phyloP scores from a whole-genome alignment of 2,888 invertebrate species.

The Drosophila austrosaltans region DNA sequence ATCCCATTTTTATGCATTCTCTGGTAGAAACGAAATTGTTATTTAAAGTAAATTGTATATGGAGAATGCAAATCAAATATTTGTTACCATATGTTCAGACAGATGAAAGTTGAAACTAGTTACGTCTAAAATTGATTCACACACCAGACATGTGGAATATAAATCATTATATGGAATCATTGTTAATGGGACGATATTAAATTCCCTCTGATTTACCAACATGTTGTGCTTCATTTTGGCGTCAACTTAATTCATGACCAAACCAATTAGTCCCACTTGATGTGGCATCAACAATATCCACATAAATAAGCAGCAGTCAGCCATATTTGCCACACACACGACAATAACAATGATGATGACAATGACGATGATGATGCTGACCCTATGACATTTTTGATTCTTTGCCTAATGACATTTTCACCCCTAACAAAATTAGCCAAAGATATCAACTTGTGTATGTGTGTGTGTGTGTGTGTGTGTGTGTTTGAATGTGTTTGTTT shows the following conservation, averaged over 20 bases:
- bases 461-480: neutral
- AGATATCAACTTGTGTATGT: neutral
- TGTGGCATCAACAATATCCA: constrained; percentile 24
- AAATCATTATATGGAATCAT: neutral
- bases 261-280: constrained; percentile 43
- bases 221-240: neutral
- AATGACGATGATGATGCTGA: neutral
- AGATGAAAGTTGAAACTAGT: too few relatives aligned
- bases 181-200: neutral
- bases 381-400: constrained; percentile 26
- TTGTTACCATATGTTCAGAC: neutral
- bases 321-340: constrained; percentile 10
- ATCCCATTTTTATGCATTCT: neutral
- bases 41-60: neutral
- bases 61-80: neutral
- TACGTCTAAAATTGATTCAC: too few relatives aligned
- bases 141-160: neutral
- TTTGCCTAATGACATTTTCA: constrained; percentile 25
- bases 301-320: constrained; percentile 1
- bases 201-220: neutral
- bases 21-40: neutral
- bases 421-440: neutral
- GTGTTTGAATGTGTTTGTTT: neutral
- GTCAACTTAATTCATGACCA: neutral
- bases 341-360: neutral